Evolutionary conservation across 2,113 vertebrate genomes (phyloP).

Genomic region (Pipra filicauda): DNA sequence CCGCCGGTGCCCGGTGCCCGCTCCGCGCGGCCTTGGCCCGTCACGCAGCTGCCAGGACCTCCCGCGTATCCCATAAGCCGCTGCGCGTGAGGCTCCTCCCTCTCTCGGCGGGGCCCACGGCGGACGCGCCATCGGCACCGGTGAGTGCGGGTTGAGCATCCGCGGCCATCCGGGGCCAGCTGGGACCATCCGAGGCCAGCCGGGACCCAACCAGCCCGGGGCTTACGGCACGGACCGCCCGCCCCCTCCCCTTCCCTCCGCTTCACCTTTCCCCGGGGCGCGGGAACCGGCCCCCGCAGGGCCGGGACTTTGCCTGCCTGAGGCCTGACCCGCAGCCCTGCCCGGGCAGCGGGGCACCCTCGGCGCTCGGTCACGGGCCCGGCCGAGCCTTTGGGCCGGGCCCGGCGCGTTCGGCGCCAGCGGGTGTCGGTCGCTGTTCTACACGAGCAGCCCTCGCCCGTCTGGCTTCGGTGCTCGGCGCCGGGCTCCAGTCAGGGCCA

Average conservation of each 20-base stretch:
- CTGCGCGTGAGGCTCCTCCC: fast-evolving
- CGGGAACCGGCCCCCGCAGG: background rate
- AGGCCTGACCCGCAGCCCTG: background rate
- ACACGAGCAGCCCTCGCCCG: background rate
- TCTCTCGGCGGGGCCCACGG: background rate
- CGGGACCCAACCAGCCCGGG: background rate
- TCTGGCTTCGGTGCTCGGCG: background rate
- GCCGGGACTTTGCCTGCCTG: background rate
- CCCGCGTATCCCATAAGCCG: background rate
- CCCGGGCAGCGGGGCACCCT: background rate
- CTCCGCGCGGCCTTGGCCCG: fast-evolving
- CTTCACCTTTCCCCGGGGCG: background rate
- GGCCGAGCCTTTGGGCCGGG: background rate
- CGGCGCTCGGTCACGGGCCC: too few species aligned
- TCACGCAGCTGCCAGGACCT: background rate
- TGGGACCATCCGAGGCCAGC: background rate
- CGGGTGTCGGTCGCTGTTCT: background rate
- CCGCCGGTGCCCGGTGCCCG: fast-evolving
- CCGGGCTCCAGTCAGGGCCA: background rate
- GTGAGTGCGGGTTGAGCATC: background rate
- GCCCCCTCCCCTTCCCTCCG: background rate
- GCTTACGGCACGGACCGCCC: background rate
- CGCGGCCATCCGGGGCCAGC: background rate
- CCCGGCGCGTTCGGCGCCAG: background rate
- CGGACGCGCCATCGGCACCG: background rate